Evolutionary conservation across 2,113 vertebrate species (phyloP), one percentile per base, ranked within the genome.

Genomic region (Otis tarda): DNA sequence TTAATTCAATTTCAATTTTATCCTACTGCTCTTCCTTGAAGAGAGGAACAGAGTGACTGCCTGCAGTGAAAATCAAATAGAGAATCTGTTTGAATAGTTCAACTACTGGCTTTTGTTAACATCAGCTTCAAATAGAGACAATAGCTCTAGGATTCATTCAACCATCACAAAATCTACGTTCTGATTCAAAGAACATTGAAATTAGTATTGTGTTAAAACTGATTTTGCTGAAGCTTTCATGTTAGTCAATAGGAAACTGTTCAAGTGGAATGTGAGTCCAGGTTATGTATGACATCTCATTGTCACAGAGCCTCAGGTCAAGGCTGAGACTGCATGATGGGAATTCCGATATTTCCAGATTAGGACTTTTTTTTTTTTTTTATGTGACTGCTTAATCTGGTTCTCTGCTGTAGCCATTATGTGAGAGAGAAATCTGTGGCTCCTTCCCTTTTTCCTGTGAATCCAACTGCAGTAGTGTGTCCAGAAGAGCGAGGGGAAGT

Each of bases 1-100:
- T 81, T 95, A 92, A 90, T 94, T 90, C 35, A 81, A 60, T 25
- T 96, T 90, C 53, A 65, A 4, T 80, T 92, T 90, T 82, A 75
- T 83, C 53, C 37, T 60, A 19, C 56, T 60, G 56, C 15, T 81
- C 39, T 68, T 89, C 52, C 27, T 92, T 75, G 43, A 75, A 94
- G 59, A 83, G 37, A 37, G 7, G 53, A 90, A 55, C 50, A 68
- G 45, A 91, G 30, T 64, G 56, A 70, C 83, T 86, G 35, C 49
- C 47, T 70, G 52, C 43, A 59, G 85, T 28, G 69, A 74, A 95
- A 88, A 92, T 37, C 56, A 87, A 86, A 50, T 41, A 53, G 49
- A 56, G 22, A 35, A 64, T 71, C 22, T 63, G 15, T 91, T 83
- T 74, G 60, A 92, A 55, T 81, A 60, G 45, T 75, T 75, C 77